These are phyloP conservation scores for Phymatocera aterrima DNA, from an alignment of 2,888 invertebrate species.

Conservation along the genomic window DNA sequence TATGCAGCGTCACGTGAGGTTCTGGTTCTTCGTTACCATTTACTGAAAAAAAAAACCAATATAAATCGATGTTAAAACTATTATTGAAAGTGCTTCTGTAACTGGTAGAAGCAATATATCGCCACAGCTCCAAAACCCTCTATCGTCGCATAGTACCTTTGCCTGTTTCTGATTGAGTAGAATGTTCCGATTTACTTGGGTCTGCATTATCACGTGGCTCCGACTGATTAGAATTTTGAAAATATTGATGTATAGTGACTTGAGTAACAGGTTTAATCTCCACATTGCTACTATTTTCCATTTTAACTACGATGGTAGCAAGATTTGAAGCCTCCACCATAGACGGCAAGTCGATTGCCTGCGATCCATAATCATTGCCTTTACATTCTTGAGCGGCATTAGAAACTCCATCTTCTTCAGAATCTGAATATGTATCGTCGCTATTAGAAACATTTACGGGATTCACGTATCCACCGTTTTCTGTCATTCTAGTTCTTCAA, in stretches of 20 bases:
- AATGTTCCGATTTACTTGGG: neutral
- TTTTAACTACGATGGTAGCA: constrained; percentile 70
- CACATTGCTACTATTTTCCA: constrained; percentile 76
- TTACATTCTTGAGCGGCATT: neutral
- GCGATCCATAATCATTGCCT: neutral
- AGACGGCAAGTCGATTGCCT: constrained; percentile 7
- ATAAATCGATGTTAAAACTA: neutral
- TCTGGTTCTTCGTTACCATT: neutral
- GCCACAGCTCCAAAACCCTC: neutral
- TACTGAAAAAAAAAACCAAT: neutral
- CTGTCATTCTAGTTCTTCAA: neutral
- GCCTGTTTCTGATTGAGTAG: neutral
- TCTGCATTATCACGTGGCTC: neutral
- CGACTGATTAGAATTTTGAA: constrained; percentile 68
- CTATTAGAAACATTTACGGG: neutral
- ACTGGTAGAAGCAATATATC: neutral
- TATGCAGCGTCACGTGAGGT: neutral
- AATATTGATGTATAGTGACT: constrained; percentile 76
- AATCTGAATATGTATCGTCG: neutral
- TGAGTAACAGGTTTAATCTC: constrained; percentile 77
- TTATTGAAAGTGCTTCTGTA: neutral
- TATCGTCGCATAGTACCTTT: neutral
- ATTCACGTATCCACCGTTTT: neutral
- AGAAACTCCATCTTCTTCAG: neutral
- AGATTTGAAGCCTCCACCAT: neutral